Base-by-base conservation (phyloP, 1,140 invertebrate species). In the Macrobrachium rosenbergii region DNA sequence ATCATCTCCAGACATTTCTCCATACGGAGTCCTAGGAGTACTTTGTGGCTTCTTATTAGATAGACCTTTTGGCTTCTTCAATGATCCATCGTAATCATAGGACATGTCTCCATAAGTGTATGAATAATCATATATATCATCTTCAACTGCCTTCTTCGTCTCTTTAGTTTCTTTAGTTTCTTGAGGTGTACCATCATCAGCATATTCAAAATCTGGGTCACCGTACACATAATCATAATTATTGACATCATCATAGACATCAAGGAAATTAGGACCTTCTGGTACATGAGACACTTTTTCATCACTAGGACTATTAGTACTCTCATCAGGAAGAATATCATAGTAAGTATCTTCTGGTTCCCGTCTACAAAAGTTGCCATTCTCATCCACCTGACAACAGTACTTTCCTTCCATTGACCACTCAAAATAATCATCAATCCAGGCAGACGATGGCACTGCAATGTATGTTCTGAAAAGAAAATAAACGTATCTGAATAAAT, bases 391-490 rank as follows among this genome's bases (percentile, higher is more conserved):
- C 91, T 93, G 94, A 90, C 95, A 96, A 90, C 95, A 96, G 90
- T 95, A 96, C 5, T 85, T 88, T 8, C 83, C 79, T 37, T 83
- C 94, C 92, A 89, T 69, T 19, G 87, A 88, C 97, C 97, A 99
- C 91, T 96, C 95, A 83, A 96, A 94, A 90, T 96, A 99, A 92
- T 98, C 97, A 91, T 99, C 98, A 43, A 99, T 91, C 98, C 98
- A 99, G 6, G 96, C 97, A 62, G 94, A 94, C 0, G 96, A 94
- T 78, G 94, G 93, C 64, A 94, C 93, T 10, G 95, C 94, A 84
- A 98, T 96, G 89, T 95, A 98, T 0, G 97, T 95, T 82, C 95
- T 96, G 90, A 28, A 76, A 67, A 17, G 59, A 28, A 75, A 77
- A 67, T 67, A 80, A 64, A 6, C 43, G 45, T 12, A 10, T 28